Conservation (phyloP, 2,888 invertebrate species). For the Aproaerema taeniolella region DNA sequence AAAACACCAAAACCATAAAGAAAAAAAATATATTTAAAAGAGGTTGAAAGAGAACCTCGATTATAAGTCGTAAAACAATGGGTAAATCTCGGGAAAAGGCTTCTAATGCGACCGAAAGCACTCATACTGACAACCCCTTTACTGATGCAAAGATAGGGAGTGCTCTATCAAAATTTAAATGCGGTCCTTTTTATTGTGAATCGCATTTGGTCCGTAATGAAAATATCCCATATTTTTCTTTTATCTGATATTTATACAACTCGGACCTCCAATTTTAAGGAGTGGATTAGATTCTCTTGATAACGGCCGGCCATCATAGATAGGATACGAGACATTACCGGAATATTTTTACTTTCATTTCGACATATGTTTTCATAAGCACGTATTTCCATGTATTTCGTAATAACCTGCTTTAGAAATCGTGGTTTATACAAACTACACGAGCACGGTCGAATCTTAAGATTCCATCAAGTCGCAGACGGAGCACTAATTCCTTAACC, state of each 20-base stretch:
- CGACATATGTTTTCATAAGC: too few relatives aligned
- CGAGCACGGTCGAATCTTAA: too few relatives aligned
- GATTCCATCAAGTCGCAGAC: too few relatives aligned
- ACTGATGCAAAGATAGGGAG: conserved; percentile 43
- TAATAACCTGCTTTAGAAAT: too few relatives aligned
- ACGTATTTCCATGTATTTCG: too few relatives aligned
- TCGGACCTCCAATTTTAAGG: conserved; percentile 24
- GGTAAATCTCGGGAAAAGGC: conserved; percentile 39
- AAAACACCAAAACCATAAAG: too few relatives aligned
- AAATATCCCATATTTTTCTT: conserved; percentile 38
- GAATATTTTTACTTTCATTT: too few relatives aligned
- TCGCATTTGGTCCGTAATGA: conserved; percentile 33
- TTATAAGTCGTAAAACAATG: conserved; percentile 43
- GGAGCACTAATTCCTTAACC: too few relatives aligned
- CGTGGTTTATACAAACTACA: too few relatives aligned
- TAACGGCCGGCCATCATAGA: too few relatives aligned
- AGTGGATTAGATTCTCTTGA: conserved; percentile 26
- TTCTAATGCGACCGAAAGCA: conserved; percentile 34
- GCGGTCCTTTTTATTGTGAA: conserved; percentile 38
- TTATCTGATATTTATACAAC: conserved; percentile 33
- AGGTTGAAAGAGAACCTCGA: conserved; percentile 34
- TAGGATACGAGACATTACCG: too few relatives aligned
- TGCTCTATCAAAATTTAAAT: conserved; percentile 48
- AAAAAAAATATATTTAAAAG: too few relatives aligned
- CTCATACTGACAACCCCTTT: conserved; percentile 34